A percentile compares a stretch with the other conserved stretches of the same genome.
phyloP scores from a whole-genome alignment of 2,888 invertebrate species.

The Pseudolycoriella hygida region DNA sequence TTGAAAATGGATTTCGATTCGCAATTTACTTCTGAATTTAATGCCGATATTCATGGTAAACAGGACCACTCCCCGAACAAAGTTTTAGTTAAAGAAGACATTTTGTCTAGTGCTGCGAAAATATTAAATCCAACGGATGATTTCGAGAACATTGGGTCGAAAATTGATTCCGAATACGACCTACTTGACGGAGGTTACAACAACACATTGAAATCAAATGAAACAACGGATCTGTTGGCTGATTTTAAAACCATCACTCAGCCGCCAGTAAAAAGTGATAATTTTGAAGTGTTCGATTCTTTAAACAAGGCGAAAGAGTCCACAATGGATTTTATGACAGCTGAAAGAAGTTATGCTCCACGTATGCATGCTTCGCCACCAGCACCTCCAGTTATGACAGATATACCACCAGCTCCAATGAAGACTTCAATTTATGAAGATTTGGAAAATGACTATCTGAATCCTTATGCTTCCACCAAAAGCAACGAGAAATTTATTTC shows the following conservation, averaged over 20 bases:
- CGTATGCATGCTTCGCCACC: background rate
- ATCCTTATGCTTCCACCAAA: slow-evolving; percentile 5
- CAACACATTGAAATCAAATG: background rate
- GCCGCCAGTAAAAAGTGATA: background rate
- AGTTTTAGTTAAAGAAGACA: background rate
- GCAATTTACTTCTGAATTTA: background rate
- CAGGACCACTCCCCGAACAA: slow-evolving; percentile 4
- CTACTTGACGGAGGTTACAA: background rate
- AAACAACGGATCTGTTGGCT: background rate
- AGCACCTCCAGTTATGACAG: background rate
- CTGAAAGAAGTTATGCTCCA: background rate
- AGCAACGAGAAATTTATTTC: slow-evolving; percentile 27
- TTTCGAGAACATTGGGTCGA: background rate
- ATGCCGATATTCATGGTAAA: background rate
- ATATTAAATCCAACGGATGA: background rate
- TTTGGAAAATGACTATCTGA: slow-evolving; percentile 9
- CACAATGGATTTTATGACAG: slow-evolving; percentile 1
- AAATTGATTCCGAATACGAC: slow-evolving; percentile 2
- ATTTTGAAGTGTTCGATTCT: background rate
- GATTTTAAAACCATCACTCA: too few relatives aligned
- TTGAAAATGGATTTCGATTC: slow-evolving; percentile 1
- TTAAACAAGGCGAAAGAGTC: background rate
- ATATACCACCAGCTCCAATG: background rate
- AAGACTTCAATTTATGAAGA: background rate
- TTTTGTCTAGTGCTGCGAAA: background rate